phyloP scores from a whole-genome alignment of 1,140 invertebrate genomes.

The Drosophila paulistorum region DNA sequence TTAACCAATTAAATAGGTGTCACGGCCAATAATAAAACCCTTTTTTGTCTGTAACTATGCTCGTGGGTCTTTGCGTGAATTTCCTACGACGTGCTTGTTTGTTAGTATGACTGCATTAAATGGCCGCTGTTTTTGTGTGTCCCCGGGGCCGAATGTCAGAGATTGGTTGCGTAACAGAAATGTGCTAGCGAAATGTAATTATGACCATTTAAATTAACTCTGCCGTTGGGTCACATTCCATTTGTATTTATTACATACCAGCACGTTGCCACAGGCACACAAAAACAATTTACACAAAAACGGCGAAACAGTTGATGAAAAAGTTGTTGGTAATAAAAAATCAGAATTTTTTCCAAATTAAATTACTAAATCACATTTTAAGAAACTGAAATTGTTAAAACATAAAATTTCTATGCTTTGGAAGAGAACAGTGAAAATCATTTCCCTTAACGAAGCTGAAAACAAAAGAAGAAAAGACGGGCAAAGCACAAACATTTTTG shows the following conservation, averaged over 20 bases:
- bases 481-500: slow-evolving; percentile 27
- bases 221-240: not conserved
- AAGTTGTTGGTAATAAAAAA: not conserved
- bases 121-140: not conserved
- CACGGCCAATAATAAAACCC: slow-evolving; percentile 31
- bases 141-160: slow-evolving; percentile 5
- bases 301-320: not conserved
- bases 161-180: not conserved
- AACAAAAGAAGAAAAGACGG: not conserved
- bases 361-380: not conserved
- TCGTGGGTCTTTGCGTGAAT: not conserved
- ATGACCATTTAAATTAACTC: slow-evolving; percentile 8
- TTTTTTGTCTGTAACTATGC: slow-evolving; percentile 15
- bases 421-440: not conserved
- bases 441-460: slow-evolving; percentile 30
- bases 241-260: not conserved
- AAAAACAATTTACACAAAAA: not conserved
- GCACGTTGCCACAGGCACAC: not conserved
- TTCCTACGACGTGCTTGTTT: not conserved
- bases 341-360: not conserved
- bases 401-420: not conserved
- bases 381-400: not conserved
- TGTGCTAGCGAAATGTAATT: slow-evolving; percentile 1
- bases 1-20: slow-evolving; percentile 52
- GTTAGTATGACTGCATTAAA: slow-evolving; percentile 1